Percentiles rank a stretch among this genome's conserved stretches.
Conservation (phyloP, 1,140 invertebrate genomes). For the Drosophila triauraria region DNA sequence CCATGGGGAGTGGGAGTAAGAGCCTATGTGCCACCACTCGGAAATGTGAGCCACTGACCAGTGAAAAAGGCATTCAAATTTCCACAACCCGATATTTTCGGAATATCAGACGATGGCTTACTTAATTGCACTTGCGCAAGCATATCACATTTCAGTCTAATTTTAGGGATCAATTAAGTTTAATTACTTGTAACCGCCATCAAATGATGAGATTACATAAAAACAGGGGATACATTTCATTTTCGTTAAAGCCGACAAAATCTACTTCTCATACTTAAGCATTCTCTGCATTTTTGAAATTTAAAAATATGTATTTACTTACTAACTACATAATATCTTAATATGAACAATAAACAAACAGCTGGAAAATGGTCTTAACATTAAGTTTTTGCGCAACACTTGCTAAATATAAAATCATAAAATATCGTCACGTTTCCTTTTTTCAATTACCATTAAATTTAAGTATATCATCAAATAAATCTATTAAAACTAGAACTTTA, state of each 20-base stretch:
- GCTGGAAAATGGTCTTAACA: too few relatives aligned
- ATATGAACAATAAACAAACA: neutral
- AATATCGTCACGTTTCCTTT: neutral
- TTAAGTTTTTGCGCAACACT: too few relatives aligned
- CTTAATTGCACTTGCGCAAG: slow-evolving; percentile 15
- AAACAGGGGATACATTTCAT: too few relatives aligned
- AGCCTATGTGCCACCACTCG: neutral
- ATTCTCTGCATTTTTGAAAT: neutral
- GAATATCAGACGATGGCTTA: slow-evolving; percentile 1
- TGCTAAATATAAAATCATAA: neutral
- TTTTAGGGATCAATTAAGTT: slow-evolving; percentile 35
- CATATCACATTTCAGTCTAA: slow-evolving; percentile 15
- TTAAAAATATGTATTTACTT: neutral
- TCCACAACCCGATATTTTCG: neutral
- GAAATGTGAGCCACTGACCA: slow-evolving; percentile 21
- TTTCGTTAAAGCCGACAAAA: too few relatives aligned
- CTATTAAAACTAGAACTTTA: neutral
- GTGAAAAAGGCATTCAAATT: slow-evolving; percentile 23
- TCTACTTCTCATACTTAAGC: neutral
- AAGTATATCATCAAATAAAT: neutral
- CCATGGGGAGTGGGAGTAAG: slow-evolving; percentile 9
- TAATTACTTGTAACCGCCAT: slow-evolving; percentile 15
- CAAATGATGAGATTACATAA: neutral
- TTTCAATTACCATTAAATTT: neutral
- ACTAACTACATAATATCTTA: neutral